phyloP scores from a whole-genome alignment of 2,113 vertebrate species.

The Pyxicephalus adspersus region DNA sequence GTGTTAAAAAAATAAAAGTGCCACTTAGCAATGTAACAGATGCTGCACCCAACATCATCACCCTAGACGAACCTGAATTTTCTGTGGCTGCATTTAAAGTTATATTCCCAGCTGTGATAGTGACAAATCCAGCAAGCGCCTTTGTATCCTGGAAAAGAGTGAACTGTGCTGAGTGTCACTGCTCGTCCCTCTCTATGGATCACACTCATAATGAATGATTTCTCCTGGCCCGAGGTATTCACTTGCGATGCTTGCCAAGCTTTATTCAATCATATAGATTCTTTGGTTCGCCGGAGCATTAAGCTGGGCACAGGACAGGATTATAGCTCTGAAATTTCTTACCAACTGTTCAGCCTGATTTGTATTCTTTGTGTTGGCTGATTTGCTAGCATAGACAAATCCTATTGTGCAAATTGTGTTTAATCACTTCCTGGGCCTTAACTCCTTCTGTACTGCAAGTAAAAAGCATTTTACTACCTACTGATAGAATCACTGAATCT shows the following conservation, averaged over 20 bases:
- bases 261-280: conserved; percentile 19
- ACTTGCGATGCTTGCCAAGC: not conserved
- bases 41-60: no score
- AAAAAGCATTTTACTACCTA: not conserved
- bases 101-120: no score
- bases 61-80: no score
- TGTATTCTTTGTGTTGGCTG: not conserved
- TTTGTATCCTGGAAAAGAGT: not conserved
- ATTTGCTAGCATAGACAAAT: conserved; percentile 46
- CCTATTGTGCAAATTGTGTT: conserved; percentile 40
- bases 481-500: not conserved
- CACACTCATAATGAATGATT: not conserved
- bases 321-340: conserved; percentile 29
- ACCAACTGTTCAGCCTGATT: conserved; percentile 38
- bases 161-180: not conserved
- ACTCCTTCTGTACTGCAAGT: conserved; percentile 19
- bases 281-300: conserved; percentile 8
- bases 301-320: conserved; percentile 18
- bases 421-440: conserved; percentile 29
- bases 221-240: not conserved
- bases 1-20: no score
- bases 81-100: no score
- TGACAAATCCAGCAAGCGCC: no score
- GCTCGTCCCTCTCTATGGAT: no score
- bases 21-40: no score